Evolutionary conservation across 2,888 invertebrate genomes (phyloP).

Genomic region (Craniophora ligustri): DNA sequence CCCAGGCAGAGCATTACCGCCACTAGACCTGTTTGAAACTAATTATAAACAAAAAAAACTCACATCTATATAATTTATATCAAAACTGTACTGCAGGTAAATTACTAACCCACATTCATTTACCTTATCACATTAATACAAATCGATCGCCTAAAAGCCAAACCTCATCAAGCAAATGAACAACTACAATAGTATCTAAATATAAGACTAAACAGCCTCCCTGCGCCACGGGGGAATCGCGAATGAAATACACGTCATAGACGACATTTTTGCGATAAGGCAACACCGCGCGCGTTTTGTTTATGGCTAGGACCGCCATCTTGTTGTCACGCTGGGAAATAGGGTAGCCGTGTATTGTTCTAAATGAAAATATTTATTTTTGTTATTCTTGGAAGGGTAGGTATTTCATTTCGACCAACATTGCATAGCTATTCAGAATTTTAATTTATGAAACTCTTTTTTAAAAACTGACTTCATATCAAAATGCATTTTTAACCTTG

Average conservation of each 20-base stretch:
- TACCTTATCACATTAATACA: slow-evolving; percentile 22
- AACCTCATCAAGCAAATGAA: slow-evolving; percentile 44
- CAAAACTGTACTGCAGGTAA: not conserved
- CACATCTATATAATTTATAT: not conserved
- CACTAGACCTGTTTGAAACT: too few species aligned
- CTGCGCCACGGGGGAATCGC: slow-evolving; percentile 67
- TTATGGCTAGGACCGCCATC: slow-evolving; percentile 74
- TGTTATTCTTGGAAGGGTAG: not conserved
- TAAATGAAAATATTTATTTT: slow-evolving; percentile 21
- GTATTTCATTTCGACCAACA: not conserved
- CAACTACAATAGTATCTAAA: slow-evolving; percentile 59
- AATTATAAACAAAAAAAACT: not conserved
- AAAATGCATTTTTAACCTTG: too few species aligned
- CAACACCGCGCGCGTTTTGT: slow-evolving; percentile 71
- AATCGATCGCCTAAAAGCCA: slow-evolving; percentile 25
- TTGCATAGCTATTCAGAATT: too few species aligned
- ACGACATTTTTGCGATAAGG: slow-evolving; percentile 80
- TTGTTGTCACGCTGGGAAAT: slow-evolving; percentile 59
- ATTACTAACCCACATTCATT: slow-evolving; percentile 32
- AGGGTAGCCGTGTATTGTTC: slow-evolving; percentile 51
- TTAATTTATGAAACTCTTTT: too few species aligned
- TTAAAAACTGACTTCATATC: too few species aligned
- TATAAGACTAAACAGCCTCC: slow-evolving; percentile 63
- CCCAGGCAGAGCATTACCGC: too few species aligned
- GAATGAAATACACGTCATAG: slow-evolving; percentile 75